phyloP scores from a whole-genome alignment of 2,888 invertebrate genomes.

The Cenopis cana region DNA sequence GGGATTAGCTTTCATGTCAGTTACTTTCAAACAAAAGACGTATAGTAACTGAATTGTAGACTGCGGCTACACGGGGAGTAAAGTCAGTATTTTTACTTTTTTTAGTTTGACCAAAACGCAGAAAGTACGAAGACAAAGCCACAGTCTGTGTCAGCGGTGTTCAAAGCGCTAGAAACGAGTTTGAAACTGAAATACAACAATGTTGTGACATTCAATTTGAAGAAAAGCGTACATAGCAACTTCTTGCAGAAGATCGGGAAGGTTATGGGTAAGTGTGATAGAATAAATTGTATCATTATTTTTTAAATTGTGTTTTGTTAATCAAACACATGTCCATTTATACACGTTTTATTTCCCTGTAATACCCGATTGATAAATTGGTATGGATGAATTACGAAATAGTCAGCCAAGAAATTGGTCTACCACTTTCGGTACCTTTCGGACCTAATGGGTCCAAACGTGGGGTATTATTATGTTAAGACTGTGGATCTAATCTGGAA shows the following conservation, averaged over 20 bases:
- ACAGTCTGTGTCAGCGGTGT: slow-evolving; percentile 53
- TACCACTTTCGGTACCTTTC: too few relatives aligned
- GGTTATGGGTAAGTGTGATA: slow-evolving; percentile 50
- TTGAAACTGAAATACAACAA: slow-evolving; percentile 60
- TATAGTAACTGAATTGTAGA: slow-evolving; percentile 16
- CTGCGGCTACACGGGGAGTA: slow-evolving; percentile 4
- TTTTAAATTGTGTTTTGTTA: too few relatives aligned
- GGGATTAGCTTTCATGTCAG: background rate
- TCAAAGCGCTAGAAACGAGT: slow-evolving; percentile 60
- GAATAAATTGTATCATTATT: background rate
- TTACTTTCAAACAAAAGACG: slow-evolving; percentile 21
- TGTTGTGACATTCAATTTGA: slow-evolving; percentile 53
- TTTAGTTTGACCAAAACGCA: slow-evolving; percentile 50
- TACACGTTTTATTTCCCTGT: too few relatives aligned
- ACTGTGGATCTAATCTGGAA: too few relatives aligned
- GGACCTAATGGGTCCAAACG: too few relatives aligned
- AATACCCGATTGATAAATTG: too few relatives aligned
- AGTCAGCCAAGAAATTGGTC: too few relatives aligned
- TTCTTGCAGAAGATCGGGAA: slow-evolving; percentile 49
- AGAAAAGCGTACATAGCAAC: slow-evolving; percentile 45
- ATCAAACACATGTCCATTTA: too few relatives aligned
- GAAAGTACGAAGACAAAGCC: slow-evolving; percentile 47
- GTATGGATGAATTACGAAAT: too few relatives aligned
- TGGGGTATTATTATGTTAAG: too few relatives aligned
- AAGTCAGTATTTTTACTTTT: slow-evolving; percentile 34